Base-by-base conservation (phyloP, 2,113 vertebrate genomes). In the Maccullochella peelii region DNA sequence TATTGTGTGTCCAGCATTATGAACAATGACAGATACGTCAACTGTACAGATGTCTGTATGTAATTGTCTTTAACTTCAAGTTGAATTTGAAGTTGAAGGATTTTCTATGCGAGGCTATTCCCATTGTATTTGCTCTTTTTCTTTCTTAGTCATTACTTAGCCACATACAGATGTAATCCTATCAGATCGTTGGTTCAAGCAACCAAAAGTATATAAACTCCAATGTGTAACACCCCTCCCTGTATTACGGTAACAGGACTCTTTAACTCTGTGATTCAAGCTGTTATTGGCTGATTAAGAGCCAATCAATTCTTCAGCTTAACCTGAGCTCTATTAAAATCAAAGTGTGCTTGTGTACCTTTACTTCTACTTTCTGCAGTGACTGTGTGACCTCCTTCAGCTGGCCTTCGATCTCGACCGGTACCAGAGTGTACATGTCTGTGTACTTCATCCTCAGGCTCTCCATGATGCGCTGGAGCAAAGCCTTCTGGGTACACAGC, bases 391-490 rank as follows among this genome's bases (percentile, higher is more conserved):
- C 96, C 62, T 97, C 96, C 87, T 97, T 95, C 79, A 96, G 8
- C 62, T 93, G 95, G 0, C 82, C 80, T 10, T 95, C 93, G 0
- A 98, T 92, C 80, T 99, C 98, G 20, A 91, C 82, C 0, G 97
- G 97, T 20, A 98, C 94, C 79, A 91, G 83, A 5, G 90, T 86
- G 72, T 96, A 91, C 91, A 94, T 93, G 70, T 97, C 97, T 0
- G 95, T 94, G 89, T 98, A 97, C 83, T 96, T 97, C 87, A 94
- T 96, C 59, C 82, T 95, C 63, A 98, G 90, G 36, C 93, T 92
- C 79, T 98, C 96, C 95, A 95, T 96, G 79, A 97, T 92, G 77
- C 90, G 83, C 77, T 96, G 94, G 59, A 97, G 91, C 83, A 94
- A 87, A 61, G 96, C 93, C 80, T 96, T 97, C 88, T 96, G 96